A percentile compares a stretch with the other conserved stretches of the same genome.
Conservation (phyloP, 2,797 vertebrate genomes). For the Acanthopagrus latus region DNA sequence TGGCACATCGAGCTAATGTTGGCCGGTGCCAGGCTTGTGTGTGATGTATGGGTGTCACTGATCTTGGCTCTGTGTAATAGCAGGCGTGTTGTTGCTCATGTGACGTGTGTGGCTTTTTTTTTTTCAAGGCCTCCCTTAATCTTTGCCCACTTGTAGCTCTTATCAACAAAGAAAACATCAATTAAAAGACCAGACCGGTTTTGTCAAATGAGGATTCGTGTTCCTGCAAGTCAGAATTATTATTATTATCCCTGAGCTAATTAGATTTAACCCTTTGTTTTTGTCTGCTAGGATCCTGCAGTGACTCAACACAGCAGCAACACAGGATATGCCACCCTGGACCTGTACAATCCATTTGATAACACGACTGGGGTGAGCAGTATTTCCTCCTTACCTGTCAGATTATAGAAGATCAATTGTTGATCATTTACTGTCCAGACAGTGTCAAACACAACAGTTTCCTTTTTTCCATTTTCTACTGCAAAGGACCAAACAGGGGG, state of each 20-base stretch:
- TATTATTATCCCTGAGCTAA: background rate
- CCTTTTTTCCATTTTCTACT: background rate
- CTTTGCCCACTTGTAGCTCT: slow-evolving; percentile 46
- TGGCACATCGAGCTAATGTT: background rate
- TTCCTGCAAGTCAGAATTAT: background rate
- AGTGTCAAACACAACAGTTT: background rate
- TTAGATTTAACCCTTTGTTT: background rate
- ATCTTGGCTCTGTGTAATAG: slow-evolving; percentile 39
- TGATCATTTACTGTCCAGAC: background rate
- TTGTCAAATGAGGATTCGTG: background rate
- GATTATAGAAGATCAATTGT: background rate
- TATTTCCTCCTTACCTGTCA: background rate
- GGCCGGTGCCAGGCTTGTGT: background rate
- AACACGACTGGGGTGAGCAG: slow-evolving; percentile 83
- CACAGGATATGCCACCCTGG: slow-evolving; percentile 90
- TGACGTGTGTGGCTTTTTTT: slow-evolving; percentile 50
- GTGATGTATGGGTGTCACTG: slow-evolving; percentile 8
- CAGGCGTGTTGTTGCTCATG: slow-evolving; percentile 67
- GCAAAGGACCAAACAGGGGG: background rate
- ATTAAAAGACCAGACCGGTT: background rate
- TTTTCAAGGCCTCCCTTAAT: slow-evolving; percentile 19
- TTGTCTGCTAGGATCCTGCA: slow-evolving; percentile 88
- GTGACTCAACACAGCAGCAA: slow-evolving; percentile 89
- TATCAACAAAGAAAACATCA: background rate
- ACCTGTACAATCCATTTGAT: slow-evolving; percentile 96